A percentile compares a stretch with the other conserved stretches of the same genome.
phyloP scores from a whole-genome alignment of 1,140 invertebrate species.

The Pseudomyrmex flavicornis region DNA sequence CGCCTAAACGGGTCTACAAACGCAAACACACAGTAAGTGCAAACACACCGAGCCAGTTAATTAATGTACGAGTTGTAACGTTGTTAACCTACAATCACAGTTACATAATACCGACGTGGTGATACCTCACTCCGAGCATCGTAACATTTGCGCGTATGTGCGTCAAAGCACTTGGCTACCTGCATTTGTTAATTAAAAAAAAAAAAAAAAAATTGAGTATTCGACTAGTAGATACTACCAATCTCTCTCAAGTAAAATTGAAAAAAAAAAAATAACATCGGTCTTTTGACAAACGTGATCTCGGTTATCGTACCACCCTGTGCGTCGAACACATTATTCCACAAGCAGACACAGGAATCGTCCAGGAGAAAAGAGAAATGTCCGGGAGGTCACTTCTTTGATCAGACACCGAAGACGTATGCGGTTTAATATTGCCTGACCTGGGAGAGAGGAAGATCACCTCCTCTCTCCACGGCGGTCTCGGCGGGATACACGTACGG shows the following conservation, averaged over 20 bases:
- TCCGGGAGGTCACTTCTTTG: constrained; percentile 66
- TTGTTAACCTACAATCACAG: constrained; percentile 72
- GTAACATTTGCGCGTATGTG: constrained; percentile 26
- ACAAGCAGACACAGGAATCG: constrained; percentile 37
- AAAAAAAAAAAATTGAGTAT: neutral
- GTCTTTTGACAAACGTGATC: constrained; percentile 63
- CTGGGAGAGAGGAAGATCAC: constrained; percentile 73
- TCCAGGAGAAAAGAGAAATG: constrained; percentile 39
- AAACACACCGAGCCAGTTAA: constrained; percentile 76
- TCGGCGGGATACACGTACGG: constrained; percentile 80
- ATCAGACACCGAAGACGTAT: constrained; percentile 80
- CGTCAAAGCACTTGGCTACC: neutral
- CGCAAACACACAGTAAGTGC: constrained; percentile 72
- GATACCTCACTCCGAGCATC: constrained; percentile 39
- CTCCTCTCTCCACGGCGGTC: constrained; percentile 71
- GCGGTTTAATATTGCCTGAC: constrained; percentile 82
- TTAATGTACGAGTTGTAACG: constrained; percentile 80
- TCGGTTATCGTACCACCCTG: constrained; percentile 45
- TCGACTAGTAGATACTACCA: neutral
- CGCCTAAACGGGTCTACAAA: constrained; percentile 74
- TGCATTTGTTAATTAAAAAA: neutral
- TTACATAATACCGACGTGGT: constrained; percentile 54
- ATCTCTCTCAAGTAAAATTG: neutral
- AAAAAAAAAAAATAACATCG: constrained; percentile 37
- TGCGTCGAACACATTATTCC: constrained; percentile 45